Conservation (phyloP, 2,888 invertebrate species). For the Neocrepidodera transversa region DNA sequence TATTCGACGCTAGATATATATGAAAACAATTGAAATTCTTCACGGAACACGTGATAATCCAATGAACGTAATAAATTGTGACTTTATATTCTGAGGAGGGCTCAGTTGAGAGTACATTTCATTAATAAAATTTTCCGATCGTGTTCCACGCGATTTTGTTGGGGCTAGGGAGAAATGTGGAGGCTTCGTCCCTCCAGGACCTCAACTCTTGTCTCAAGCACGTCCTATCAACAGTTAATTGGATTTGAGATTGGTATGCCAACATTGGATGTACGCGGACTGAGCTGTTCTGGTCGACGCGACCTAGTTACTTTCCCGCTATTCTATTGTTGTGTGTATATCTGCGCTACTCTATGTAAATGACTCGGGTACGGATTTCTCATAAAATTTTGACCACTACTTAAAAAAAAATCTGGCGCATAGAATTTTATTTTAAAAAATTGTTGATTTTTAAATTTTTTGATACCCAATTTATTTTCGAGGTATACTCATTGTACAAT, state of each 20-base stretch:
- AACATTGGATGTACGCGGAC: conserved; percentile 12
- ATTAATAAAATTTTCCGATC: conserved; percentile 54
- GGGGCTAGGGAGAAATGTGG: conserved; percentile 45
- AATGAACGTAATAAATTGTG: conserved; percentile 47
- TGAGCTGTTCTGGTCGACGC: no score
- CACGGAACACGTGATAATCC: conserved; percentile 42
- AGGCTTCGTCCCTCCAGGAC: conserved; percentile 47
- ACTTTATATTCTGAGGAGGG: conserved; percentile 52
- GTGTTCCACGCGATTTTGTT: conserved; percentile 47
- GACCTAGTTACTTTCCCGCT: no score
- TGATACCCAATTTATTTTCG: no score
- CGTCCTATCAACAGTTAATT: conserved; percentile 50
- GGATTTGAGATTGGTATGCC: conserved; percentile 47
- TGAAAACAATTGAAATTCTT: conserved; percentile 40
- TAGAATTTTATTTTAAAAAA: no score
- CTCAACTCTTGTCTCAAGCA: conserved; percentile 42
- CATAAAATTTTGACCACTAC: no score
- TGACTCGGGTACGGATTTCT: no score
- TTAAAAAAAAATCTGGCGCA: no score
- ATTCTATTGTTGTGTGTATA: no score
- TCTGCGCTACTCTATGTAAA: no score
- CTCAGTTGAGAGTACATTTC: conserved; percentile 51
- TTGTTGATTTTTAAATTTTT: no score
- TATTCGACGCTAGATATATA: background rate
- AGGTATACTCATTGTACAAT: no score